A percentile compares a stretch with the other conserved stretches of the same genome.
Conservation (phyloP, 2,888 invertebrate genomes). For the Neocrepidodera transversa region DNA sequence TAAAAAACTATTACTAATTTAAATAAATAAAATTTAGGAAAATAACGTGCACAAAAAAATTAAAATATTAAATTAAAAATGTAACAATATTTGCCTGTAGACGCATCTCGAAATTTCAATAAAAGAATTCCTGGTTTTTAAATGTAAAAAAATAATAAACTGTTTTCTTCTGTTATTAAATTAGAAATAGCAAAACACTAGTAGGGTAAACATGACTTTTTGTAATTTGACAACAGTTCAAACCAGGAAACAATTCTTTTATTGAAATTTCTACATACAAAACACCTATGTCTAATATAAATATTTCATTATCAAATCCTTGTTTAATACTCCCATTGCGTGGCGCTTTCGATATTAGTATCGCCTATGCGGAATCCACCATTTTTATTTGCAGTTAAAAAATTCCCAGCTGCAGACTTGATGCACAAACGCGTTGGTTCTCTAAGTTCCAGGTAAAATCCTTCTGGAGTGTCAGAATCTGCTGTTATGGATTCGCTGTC, state of each 20-base stretch:
- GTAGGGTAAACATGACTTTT: background rate
- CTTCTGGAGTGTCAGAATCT: conserved; percentile 82
- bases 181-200: background rate
- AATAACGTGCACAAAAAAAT: conserved; percentile 38
- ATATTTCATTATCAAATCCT: background rate
- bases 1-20: conserved; percentile 35
- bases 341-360: conserved; percentile 78
- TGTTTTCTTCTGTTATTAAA: no score
- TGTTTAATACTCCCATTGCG: conserved; percentile 91
- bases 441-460: conserved; percentile 91
- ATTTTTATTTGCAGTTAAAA: conserved; percentile 90
- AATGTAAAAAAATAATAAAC: no score
- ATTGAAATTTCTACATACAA: background rate
- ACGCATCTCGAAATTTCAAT: conserved; percentile 21
- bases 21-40: conserved; percentile 43
- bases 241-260: background rate
- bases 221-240: background rate
- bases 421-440: conserved; percentile 93
- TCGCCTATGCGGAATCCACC: conserved; percentile 87
- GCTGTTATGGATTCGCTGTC: conserved; percentile 87
- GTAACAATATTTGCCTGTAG: conserved; percentile 31
- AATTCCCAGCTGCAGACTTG: conserved; percentile 77
- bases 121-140: no score
- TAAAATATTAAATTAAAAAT: conserved; percentile 39
- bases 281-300: conserved; percentile 1